Percentiles rank a stretch among this genome's conserved stretches.
These are phyloP conservation scores for Tarsius wallacei DNA, from an alignment of 2,797 vertebrate species.

Conservation along the genomic window DNA sequence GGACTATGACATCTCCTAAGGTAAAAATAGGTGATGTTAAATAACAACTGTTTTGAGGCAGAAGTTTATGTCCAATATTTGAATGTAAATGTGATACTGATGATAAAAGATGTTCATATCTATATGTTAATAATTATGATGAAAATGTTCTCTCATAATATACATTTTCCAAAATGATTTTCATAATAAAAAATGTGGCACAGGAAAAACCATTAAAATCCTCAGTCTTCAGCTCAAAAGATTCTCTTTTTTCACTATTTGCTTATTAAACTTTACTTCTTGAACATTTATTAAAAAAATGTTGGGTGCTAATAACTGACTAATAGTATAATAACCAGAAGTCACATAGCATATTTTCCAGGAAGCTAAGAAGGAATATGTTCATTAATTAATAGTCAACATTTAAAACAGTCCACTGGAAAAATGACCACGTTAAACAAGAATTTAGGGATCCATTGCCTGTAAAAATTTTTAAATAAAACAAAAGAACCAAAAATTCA, in stretches of 20 bases:
- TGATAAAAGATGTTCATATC: constrained; percentile 1
- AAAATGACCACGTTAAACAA: constrained; percentile 56
- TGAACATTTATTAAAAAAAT: constrained; percentile 29
- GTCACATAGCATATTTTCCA: not conserved
- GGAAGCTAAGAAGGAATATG: not conserved
- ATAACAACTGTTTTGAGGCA: constrained; percentile 38
- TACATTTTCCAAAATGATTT: constrained; percentile 44
- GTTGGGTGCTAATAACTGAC: constrained; percentile 28
- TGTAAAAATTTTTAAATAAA: constrained; percentile 49
- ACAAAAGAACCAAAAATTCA: constrained; percentile 44
- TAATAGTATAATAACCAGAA: constrained; percentile 34
- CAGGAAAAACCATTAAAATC: not conserved
- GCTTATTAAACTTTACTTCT: constrained; percentile 38
- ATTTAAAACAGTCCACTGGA: not conserved
- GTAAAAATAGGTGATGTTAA: not conserved
- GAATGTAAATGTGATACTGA: not conserved
- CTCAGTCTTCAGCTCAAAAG: constrained; percentile 16
- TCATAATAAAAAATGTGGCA: not conserved
- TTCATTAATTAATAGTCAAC: constrained; percentile 43
- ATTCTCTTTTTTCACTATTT: not conserved
- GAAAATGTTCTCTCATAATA: constrained; percentile 11
- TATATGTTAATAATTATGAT: not conserved
- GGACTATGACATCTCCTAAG: not conserved
- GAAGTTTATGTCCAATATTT: constrained; percentile 24
- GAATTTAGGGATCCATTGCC: constrained; percentile 40